Conservation (phyloP, 2,797 vertebrate genomes). For the Threskiornis aethiopicus region DNA sequence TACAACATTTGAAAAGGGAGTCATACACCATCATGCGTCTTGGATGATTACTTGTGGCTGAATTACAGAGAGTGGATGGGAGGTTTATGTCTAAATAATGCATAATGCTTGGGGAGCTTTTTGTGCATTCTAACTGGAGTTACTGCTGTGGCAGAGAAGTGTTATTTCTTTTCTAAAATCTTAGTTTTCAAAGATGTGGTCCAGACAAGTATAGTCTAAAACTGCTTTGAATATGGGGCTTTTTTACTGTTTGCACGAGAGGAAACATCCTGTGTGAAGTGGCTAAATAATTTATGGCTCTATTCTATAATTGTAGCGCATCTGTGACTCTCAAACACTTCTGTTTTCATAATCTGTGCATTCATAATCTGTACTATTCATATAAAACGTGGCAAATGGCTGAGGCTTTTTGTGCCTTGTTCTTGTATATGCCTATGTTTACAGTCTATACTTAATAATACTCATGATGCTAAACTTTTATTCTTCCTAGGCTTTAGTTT, state of each 20-base stretch:
- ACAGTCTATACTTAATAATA: background rate
- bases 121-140: background rate
- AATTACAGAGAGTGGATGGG: background rate
- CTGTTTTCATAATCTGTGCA: background rate
- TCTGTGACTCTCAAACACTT: background rate
- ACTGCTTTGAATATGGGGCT: background rate
- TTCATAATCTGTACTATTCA: background rate
- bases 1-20: background rate
- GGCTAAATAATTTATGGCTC: background rate
- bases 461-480: background rate
- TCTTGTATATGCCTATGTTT: background rate
- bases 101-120: background rate
- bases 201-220: background rate
- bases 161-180: background rate
- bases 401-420: background rate
- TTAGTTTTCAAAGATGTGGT: background rate
- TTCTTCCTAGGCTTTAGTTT: background rate
- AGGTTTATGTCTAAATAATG: background rate
- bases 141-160: background rate
- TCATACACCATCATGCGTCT: background rate
- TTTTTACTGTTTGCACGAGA: background rate
- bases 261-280: background rate
- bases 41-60: background rate
- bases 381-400: background rate
- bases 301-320: background rate